Evolutionary conservation across 2,888 invertebrate species (phyloP), one percentile per base, ranked within the genome.

Genomic region (Archips xylosteana): DNA sequence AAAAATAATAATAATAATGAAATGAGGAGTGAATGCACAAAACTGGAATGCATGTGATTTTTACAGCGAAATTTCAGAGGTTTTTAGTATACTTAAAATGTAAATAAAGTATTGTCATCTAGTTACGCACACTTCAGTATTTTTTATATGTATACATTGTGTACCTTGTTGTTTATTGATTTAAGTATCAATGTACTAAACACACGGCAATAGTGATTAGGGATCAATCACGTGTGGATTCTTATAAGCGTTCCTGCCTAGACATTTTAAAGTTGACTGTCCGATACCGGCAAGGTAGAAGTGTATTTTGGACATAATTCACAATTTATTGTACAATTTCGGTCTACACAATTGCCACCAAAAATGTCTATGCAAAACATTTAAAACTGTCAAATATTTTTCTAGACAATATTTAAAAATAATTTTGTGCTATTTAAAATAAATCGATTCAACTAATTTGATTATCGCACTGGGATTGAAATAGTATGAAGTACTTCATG

Each of bases 21-120:
- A 59, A n/a, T 39, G 45, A 45, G 32, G 47, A 5, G n/a, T 34
- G 42, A 13, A 63, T 47, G 47, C 54, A 54, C 6, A 47, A 69
- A 59, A 45, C 39, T 73, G 73, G 73, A 69, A 73, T 73, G 68
- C 68, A 69, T 73, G 61, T 66, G 63, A 73, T 69, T 59, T 68
- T 54, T 8, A 73, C 68, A 73, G 49, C 23, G 49, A 60, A 51
- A 49, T 59, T 59, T 47, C n/a, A 8, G 12, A 47, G 12, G 10
- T 49, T 15, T 51, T 15, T 51, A 49, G 49, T 49, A 49, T 1
- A 49, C 12, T 23, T 51, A 51, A 9, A 51, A 15, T 8, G 2
- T 3, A 51, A 51, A n/a, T 15, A 51, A 51, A 51, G 15, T 15
- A 15, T 51, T 15, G 51, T 51, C 15, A 51, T 6, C 51, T 15